Base-by-base conservation (phyloP, 2,113 vertebrate genomes). In the Megalops atlanticus region DNA sequence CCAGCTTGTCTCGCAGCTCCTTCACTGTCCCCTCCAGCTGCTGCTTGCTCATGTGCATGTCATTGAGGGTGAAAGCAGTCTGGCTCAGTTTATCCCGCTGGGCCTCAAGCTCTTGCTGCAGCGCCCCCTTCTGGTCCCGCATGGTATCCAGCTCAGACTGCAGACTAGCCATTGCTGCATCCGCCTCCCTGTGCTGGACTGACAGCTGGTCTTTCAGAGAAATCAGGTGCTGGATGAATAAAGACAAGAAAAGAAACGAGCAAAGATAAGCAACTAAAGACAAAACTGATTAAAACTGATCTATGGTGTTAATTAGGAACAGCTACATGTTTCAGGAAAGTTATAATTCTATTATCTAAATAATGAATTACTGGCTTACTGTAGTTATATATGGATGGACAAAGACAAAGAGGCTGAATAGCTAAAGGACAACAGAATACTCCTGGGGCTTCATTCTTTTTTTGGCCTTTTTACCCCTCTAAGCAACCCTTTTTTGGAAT, bases 121-220 rank as follows among this genome's bases (percentile, higher is more conserved):
- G 78, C 35, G 85, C 82, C 11, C 76, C 85, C 80, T 93, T 96
- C 89, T 94, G 93, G 21, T 91, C 91, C 84, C 86, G 93, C 88
- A 94, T 89, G 76, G 84, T 79, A 77, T 89, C 90, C 35, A 96
- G 88, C 70, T 97, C 94, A 3, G 84, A 79, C 70, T 93, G 92
- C 68, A 96, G 85, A 73, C 90, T 87, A 36, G 78, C 85, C 49
- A 95, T 83, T 81, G 93, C 83, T 1, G 39, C 77, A 36, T 97
- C 95, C 0, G 90, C 88, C 84, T 97, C 94, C 43, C 85, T 92
- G 76, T 91, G 92, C 49, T 98, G 95, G 45, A 89, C 92, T 4
- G 93, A 92, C 45, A 98, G 92, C 84, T 97, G 96, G 77, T 98
- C 96, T 90, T 97, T 99, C 85, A 97, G 89, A 1, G 92, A 90